These are phyloP conservation scores for Zaprionus gabonicus DNA, from an alignment of 1,140 invertebrate species.

Conservation along the genomic window DNA sequence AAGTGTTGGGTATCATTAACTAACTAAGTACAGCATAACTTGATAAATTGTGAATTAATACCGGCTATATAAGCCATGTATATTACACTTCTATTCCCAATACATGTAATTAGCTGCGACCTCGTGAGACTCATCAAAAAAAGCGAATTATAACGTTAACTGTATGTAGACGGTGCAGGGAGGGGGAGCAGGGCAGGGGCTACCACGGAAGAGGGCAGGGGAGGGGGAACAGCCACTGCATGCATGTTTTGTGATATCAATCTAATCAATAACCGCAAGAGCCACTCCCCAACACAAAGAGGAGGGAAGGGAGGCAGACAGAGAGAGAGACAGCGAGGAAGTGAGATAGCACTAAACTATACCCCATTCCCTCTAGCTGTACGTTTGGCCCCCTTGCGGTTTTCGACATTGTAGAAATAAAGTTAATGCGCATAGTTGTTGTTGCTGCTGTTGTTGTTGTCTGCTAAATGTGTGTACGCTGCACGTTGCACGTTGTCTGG, in stretches of 20 bases:
- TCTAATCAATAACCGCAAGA: conserved; percentile 76
- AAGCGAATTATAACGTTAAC: conserved; percentile 53
- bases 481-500: conserved; percentile 40
- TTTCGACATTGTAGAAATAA: conserved; percentile 50
- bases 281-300: conserved; percentile 28
- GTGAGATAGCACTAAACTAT: not conserved
- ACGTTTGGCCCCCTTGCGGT: conserved; percentile 30
- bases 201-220: not conserved
- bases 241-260: conserved; percentile 58
- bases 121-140: conserved; percentile 36
- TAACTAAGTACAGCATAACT: not conserved
- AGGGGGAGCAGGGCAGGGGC: not conserved
- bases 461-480: conserved; percentile 4
- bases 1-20: not conserved
- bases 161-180: conserved; percentile 20
- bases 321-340: too few relatives aligned
- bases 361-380: not conserved
- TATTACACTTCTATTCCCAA: not conserved
- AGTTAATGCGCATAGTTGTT: conserved; percentile 43
- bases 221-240: not conserved
- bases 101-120: conserved; percentile 32
- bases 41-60: not conserved
- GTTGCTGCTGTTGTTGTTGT: conserved; percentile 19
- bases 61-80: not conserved
- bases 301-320: not conserved